phyloP scores from a whole-genome alignment of 2,888 invertebrate species.

The Heteropelma amictum region DNA sequence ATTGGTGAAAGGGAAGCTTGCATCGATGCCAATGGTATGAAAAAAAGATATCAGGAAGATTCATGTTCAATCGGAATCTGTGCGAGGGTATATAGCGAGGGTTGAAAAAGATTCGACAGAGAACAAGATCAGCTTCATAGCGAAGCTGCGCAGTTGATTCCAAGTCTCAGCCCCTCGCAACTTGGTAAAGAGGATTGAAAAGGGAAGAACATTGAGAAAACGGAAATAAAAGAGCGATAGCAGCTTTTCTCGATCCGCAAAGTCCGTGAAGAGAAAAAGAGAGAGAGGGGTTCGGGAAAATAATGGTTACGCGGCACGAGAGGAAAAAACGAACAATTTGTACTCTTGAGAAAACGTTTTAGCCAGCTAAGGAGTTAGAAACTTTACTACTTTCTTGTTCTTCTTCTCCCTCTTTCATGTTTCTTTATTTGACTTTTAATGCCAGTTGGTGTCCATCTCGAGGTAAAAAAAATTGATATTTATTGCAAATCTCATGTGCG shows the following conservation, averaged over 20 bases:
- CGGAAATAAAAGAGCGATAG: not conserved
- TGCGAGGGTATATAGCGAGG: too few species aligned
- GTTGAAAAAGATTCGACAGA: conserved; percentile 1
- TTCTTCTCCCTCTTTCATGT: not conserved
- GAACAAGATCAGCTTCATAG: not conserved
- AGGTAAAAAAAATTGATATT: not conserved
- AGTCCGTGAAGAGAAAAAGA: conserved; percentile 8
- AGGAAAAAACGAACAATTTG: conserved; percentile 50
- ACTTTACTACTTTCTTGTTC: conserved; percentile 22
- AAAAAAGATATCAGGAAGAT: too few species aligned
- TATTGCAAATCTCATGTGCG: not conserved
- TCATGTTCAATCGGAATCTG: too few species aligned
- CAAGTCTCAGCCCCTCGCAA: not conserved
- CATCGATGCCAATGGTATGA: too few species aligned
- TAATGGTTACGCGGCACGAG: conserved; percentile 49
- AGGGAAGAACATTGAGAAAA: not conserved
- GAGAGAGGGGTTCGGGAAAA: conserved; percentile 32
- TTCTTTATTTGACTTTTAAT: conserved; percentile 19
- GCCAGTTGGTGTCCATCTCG: not conserved
- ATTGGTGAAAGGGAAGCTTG: too few species aligned
- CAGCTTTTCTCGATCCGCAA: conserved; percentile 18
- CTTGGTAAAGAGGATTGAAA: too few species aligned
- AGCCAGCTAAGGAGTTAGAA: conserved; percentile 7
- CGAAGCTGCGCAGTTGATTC: not conserved
- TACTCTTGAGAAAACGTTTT: conserved; percentile 45